Conservation (phyloP, 2,113 vertebrate species). For the Barbus barbus region DNA sequence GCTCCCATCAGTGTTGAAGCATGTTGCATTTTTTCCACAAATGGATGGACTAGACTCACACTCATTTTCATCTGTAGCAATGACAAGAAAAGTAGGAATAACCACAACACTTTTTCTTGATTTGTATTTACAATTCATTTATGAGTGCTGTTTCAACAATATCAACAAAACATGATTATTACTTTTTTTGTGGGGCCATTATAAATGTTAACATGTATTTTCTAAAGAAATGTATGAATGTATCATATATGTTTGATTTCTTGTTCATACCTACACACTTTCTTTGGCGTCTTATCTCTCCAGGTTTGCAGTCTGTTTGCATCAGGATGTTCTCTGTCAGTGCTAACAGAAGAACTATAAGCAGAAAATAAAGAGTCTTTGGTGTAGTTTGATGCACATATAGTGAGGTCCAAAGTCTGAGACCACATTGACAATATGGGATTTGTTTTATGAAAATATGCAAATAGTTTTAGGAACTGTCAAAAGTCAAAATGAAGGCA, state of each 20-base stretch:
- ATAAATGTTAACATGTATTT: background rate
- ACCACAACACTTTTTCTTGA: background rate
- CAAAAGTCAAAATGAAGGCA: background rate
- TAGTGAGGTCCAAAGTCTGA: too few species aligned
- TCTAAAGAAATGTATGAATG: too few species aligned
- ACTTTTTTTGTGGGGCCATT: too few species aligned
- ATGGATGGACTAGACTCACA: accelerated
- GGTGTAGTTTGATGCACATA: background rate
- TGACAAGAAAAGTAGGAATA: background rate
- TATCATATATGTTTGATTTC: background rate
- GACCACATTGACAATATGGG: background rate
- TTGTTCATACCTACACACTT: background rate
- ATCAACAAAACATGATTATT: background rate
- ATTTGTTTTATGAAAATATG: background rate
- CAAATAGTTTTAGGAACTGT: too few species aligned
- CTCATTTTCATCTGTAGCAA: conserved; percentile 12
- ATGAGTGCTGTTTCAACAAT: background rate
- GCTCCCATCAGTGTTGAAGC: conserved; percentile 57
- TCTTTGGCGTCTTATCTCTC: accelerated
- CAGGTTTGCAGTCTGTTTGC: accelerated
- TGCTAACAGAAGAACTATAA: background rate
- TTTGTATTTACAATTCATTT: accelerated
- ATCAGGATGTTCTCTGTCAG: background rate
- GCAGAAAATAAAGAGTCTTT: background rate
- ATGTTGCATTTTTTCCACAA: background rate